A percentile compares a stretch with the other conserved stretches of the same genome.
These are phyloP conservation scores for Oscheius sp. DNA, from an alignment of 1,140 invertebrate species.

Conservation along the genomic window DNA sequence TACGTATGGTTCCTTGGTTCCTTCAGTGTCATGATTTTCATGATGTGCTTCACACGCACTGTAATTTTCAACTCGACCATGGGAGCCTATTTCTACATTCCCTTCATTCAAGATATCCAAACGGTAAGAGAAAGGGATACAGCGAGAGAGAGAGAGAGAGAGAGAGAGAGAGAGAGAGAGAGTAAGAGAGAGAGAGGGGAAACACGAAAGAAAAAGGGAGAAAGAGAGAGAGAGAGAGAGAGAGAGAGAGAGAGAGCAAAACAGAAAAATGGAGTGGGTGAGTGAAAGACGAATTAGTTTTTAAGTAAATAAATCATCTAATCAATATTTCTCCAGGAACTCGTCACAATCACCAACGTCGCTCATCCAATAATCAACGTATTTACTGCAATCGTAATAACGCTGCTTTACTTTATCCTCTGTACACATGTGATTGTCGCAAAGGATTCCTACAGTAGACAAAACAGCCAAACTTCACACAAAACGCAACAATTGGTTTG, in stretches of 20 bases:
- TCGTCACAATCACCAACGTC: background rate
- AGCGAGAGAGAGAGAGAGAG: too few relatives aligned
- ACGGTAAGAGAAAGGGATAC: too few relatives aligned
- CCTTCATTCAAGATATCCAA: background rate
- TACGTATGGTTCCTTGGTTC: background rate
- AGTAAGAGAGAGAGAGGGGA: too few relatives aligned
- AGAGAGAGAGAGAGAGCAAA: too few relatives aligned
- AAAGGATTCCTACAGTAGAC: background rate
- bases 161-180: too few relatives aligned
- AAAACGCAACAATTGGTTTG: background rate
- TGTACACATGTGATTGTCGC: background rate
- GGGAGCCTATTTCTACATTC: background rate
- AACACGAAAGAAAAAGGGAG: too few relatives aligned
- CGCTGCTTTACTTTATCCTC: background rate
- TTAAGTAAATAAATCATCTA: background rate
- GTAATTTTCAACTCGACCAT: background rate
- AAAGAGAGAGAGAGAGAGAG: too few relatives aligned
- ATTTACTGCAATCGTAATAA: background rate
- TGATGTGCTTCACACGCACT: background rate
- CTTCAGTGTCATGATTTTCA: background rate
- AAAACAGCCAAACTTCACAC: background rate
- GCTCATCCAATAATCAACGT: background rate
- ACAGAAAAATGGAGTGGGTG: too few relatives aligned
- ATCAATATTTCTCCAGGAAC: background rate
- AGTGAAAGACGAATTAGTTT: too few relatives aligned